A percentile compares a stretch with the other conserved stretches of the same genome.
phyloP scores from a whole-genome alignment of 2,113 vertebrate genomes.

The Dasyprocta punctata region DNA sequence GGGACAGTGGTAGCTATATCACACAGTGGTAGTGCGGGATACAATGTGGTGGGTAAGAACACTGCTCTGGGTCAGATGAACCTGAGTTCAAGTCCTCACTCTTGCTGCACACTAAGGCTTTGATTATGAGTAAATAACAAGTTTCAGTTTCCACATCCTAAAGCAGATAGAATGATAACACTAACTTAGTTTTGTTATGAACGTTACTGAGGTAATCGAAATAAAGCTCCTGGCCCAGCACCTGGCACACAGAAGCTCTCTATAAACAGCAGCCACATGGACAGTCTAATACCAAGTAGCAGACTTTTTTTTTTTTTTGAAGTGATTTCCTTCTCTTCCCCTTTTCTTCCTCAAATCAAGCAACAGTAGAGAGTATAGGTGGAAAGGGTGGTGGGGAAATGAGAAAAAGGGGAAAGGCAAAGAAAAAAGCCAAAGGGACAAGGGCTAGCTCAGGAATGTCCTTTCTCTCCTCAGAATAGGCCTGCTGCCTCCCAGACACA shows the following conservation, averaged over 20 bases:
- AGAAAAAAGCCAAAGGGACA: neutral
- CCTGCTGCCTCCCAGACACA: neutral
- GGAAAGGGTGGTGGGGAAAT: neutral
- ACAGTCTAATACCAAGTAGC: neutral
- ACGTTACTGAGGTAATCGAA: neutral
- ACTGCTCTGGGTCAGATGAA: neutral
- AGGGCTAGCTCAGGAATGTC: neutral
- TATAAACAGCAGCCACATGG: neutral
- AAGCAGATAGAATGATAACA: neutral
- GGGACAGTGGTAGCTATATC: neutral
- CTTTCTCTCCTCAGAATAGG: neutral
- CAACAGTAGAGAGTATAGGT: neutral
- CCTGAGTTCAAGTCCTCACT: neutral
- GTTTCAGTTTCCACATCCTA: constrained; percentile 50
- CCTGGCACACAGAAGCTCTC: neutral
- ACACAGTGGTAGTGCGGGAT: neutral
- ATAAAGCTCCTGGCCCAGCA: neutral
- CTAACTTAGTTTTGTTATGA: neutral
- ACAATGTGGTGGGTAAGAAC: neutral
- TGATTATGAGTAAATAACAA: neutral
- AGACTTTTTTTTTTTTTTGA: neutral
- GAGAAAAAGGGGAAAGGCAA: neutral
- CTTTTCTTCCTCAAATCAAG: constrained; percentile 10
- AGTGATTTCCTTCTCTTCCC: neutral
- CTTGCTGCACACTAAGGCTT: neutral